Percentiles rank a stretch among this genome's conserved stretches.
Conservation (phyloP, 1,140 invertebrate genomes). For the Holcopasites calliopsidis region DNA sequence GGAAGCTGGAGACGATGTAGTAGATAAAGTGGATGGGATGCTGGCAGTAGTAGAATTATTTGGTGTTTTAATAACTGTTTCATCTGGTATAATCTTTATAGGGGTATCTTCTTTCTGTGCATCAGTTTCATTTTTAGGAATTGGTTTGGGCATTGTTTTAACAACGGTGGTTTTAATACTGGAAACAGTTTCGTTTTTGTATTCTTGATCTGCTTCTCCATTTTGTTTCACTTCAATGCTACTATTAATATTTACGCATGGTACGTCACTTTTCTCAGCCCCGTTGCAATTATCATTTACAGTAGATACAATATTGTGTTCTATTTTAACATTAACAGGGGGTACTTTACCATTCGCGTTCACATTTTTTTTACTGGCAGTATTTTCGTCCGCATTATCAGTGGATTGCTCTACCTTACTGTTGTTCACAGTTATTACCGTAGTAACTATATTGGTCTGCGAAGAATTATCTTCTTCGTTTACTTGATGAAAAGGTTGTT, state of each 20-base stretch:
- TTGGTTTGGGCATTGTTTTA: slow-evolving; percentile 49
- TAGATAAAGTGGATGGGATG: background rate
- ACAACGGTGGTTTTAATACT: slow-evolving; percentile 48
- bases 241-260: slow-evolving; percentile 67
- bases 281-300: slow-evolving; percentile 63
- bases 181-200: slow-evolving; percentile 56
- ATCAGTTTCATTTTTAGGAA: slow-evolving; percentile 40
- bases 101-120: slow-evolving; percentile 31
- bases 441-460: slow-evolving; percentile 67
- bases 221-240: slow-evolving; percentile 71
- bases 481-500: slow-evolving; percentile 60
- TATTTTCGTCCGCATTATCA: slow-evolving; percentile 58
- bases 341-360: slow-evolving; percentile 56
- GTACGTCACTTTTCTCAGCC: slow-evolving; percentile 62
- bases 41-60: slow-evolving; percentile 15
- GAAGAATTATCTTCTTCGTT: slow-evolving; percentile 60
- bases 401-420: slow-evolving; percentile 54
- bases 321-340: slow-evolving; percentile 67
- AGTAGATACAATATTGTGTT: slow-evolving; percentile 64
- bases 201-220: slow-evolving; percentile 60
- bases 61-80: slow-evolving; percentile 23
- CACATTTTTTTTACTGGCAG: slow-evolving; percentile 54
- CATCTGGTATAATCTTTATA: slow-evolving; percentile 28
- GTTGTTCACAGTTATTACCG: slow-evolving; percentile 65
- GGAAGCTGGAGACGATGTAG: slow-evolving; percentile 15